Base-by-base conservation (phyloP, 1,140 invertebrate genomes). In the Drosophila eugracilis region DNA sequence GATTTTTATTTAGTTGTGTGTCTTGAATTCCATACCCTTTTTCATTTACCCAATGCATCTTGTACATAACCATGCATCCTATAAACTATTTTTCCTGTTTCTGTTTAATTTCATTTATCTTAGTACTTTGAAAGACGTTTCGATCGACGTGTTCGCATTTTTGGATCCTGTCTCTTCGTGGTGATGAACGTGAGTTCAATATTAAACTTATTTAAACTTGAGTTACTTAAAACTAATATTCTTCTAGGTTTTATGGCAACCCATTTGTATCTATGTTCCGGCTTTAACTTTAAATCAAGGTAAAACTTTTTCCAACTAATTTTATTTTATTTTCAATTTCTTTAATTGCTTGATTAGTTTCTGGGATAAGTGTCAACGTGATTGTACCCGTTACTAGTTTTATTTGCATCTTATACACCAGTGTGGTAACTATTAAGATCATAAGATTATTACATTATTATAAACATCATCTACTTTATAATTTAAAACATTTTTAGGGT, bases 381-480 rank as follows among this genome's bases (percentile, higher is more conserved):
- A 94, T 96, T 26, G 95, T 96, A 12, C 92, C 94, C 4, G 76
- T 95, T 3, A 95, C 96, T 17, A 96, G 95, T 62, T 83, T 94
- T 7, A 93, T 96, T n/a, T 97, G 96, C 91, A 96, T 96, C 53
- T 94, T 96, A 71, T 97, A 97, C 81, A 97, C 96, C 5, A 94
- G 94, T 32, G 84, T 97, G 91, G 96, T 96, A 93, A 94, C 94
- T 75, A 24, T 24, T 32, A 12, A 4, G 39, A n/a, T n/a, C 1
- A 1, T 3, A 14, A 24, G 5, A 3, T 4, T 22, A 14, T 44
- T 24, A 10, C 6, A 14, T 5, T 10, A 2, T 4, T 14, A 1
- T 0, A 3, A 21, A 2, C 0, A 15, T 21, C 7, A 14, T 26
- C n/a, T 14, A 32, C 12, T 15, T 7, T 12, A 0, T 17, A 3